Percentiles rank a stretch among this genome's conserved stretches.
Conservation (phyloP, 2,797 vertebrate genomes). For the Pipistrellus kuhlii region DNA sequence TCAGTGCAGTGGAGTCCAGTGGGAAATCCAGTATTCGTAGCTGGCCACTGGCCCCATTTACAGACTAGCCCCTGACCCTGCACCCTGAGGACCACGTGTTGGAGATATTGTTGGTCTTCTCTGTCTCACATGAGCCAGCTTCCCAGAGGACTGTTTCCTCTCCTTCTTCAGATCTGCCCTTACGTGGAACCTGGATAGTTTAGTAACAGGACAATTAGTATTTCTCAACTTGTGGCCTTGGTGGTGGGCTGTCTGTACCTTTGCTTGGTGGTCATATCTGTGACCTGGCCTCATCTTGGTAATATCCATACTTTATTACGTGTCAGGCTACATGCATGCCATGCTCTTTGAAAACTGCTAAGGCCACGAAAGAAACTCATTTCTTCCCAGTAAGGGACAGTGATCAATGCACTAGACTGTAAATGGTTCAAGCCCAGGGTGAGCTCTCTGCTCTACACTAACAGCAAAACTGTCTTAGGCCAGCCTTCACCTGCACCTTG, state of each 20-base stretch:
- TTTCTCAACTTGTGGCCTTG: background rate
- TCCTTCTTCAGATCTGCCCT: background rate
- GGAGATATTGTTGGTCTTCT: background rate
- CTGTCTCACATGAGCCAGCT: background rate
- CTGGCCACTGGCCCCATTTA: accelerated
- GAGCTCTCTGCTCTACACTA: background rate
- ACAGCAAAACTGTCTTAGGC: background rate
- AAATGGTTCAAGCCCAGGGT: background rate
- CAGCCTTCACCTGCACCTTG: accelerated
- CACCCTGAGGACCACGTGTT: accelerated
- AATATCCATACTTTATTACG: background rate
- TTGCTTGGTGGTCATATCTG: background rate
- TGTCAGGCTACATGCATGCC: accelerated
- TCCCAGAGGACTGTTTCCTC: background rate
- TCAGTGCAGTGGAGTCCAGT: accelerated
- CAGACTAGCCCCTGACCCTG: too few species aligned
- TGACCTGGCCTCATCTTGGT: background rate
- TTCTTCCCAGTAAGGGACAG: background rate
- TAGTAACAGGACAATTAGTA: too few species aligned
- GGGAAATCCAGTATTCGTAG: accelerated
- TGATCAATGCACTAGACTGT: background rate
- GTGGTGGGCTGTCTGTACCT: background rate
- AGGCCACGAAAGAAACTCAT: background rate
- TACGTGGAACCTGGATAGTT: background rate
- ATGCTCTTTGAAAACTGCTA: background rate